These are phyloP conservation scores for Acanthacorydalis orientalis DNA, from an alignment of 2,888 invertebrate genomes.

Conservation along the genomic window DNA sequence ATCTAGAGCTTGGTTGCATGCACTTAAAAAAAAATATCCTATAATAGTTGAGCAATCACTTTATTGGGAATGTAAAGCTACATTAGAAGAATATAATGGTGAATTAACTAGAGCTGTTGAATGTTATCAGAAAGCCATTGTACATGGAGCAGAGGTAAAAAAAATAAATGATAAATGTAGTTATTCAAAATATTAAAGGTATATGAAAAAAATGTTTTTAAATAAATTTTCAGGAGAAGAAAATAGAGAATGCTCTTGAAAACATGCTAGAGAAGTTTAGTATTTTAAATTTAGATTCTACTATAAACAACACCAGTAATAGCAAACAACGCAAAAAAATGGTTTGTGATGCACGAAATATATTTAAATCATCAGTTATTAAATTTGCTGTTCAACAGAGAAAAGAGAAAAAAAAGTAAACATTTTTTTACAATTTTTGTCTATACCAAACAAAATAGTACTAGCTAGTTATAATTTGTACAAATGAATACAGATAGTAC, in stretches of 20 bases:
- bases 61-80: slow-evolving; percentile 44
- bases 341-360: slow-evolving; percentile 34
- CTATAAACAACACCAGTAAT: slow-evolving; percentile 9
- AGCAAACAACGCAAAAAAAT: slow-evolving; percentile 13
- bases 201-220: too few species aligned
- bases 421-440: neutral
- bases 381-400: slow-evolving; percentile 34
- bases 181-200: too few species aligned
- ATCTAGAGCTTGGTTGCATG: slow-evolving; percentile 35
- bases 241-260: slow-evolving; percentile 35
- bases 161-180: too few species aligned
- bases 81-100: slow-evolving; percentile 34
- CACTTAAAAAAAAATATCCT: slow-evolving; percentile 29
- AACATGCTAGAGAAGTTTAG: slow-evolving; percentile 38
- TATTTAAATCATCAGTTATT: slow-evolving; percentile 40
- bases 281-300: slow-evolving; percentile 33
- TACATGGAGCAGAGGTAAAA: slow-evolving; percentile 37
- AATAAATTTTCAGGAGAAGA: slow-evolving; percentile 24
- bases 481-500: too few species aligned
- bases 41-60: slow-evolving; percentile 26
- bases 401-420: slow-evolving; percentile 13
- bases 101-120: slow-evolving; percentile 37
- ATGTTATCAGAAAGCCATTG: slow-evolving; percentile 38
- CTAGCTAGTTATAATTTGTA: neutral
- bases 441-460: neutral